A percentile compares a stretch with the other conserved stretches of the same genome.
Conservation (phyloP, 2,888 invertebrate species). For the Hetaerina titia region DNA sequence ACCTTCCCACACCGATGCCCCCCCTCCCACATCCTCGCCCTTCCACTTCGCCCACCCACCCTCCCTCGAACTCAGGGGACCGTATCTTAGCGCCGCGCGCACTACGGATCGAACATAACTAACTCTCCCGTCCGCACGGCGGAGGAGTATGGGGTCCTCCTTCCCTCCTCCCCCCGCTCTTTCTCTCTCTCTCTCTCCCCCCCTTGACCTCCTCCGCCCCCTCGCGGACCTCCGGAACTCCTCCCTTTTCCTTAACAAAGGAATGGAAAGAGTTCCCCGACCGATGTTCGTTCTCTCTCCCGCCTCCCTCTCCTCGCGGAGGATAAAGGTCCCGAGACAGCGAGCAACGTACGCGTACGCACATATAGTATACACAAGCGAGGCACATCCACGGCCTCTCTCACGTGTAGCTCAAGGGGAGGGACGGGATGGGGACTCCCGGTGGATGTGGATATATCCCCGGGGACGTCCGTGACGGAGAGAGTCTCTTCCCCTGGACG, state of each 20-base stretch:
- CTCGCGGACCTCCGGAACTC: neutral
- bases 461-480: neutral
- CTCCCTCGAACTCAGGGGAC: neutral
- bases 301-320: neutral
- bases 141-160: neutral
- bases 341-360: neutral
- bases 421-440: neutral
- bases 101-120: conserved; percentile 27
- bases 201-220: neutral
- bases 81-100: neutral
- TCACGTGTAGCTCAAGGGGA: neutral
- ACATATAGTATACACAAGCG: neutral
- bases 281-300: neutral
- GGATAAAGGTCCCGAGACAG: neutral
- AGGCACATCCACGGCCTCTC: neutral
- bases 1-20: neutral
- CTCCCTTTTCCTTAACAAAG: neutral
- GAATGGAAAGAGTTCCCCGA: neutral
- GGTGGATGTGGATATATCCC: neutral
- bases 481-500: neutral
- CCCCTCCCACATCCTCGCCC: neutral
- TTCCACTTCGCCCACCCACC: neutral
- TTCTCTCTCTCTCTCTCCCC: neutral
- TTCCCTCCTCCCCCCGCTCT: neutral
- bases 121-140: neutral